These are phyloP conservation scores for Echinarachnius parma DNA, from an alignment of 53 echinoderm and acorn worm species.

Conservation along the genomic window DNA sequence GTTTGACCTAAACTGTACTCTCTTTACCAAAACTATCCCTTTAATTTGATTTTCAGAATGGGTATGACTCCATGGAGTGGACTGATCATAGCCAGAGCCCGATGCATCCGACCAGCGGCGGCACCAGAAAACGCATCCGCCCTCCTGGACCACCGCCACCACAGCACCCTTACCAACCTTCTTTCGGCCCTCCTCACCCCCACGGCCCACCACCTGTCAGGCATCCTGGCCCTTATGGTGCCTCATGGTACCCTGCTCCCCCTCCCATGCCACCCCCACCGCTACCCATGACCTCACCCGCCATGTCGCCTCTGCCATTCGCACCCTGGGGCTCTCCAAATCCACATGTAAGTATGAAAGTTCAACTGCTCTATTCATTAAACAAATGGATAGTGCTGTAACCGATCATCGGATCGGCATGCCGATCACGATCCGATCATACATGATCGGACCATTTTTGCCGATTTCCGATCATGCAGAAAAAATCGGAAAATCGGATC, in stretches of 20 bases:
- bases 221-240: not conserved
- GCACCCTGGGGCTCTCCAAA: slow-evolving; percentile 30
- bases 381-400: too few species aligned
- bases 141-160: not conserved
- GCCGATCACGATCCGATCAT: too few species aligned
- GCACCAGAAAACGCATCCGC: slow-evolving; percentile 13
- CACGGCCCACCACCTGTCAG: not conserved
- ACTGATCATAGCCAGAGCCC: slow-evolving; percentile 29
- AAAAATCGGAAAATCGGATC: too few species aligned
- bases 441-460: too few species aligned
- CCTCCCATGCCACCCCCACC: not conserved
- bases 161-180: not conserved
- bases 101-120: slow-evolving; percentile 10
- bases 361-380: too few species aligned
- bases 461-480: too few species aligned
- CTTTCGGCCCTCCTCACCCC: not conserved
- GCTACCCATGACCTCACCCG: slow-evolving; percentile 17
- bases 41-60: slow-evolving; percentile 38
- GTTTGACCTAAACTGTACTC: too few species aligned
- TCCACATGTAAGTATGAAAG: slow-evolving; percentile 6
- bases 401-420: too few species aligned
- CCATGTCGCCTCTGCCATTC: slow-evolving; percentile 25
- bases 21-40: not conserved
- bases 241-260: slow-evolving; percentile 22
- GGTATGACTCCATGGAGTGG: slow-evolving; percentile 69